phyloP scores from a whole-genome alignment of 2,888 invertebrate species.

The Tetragonula carbonaria region DNA sequence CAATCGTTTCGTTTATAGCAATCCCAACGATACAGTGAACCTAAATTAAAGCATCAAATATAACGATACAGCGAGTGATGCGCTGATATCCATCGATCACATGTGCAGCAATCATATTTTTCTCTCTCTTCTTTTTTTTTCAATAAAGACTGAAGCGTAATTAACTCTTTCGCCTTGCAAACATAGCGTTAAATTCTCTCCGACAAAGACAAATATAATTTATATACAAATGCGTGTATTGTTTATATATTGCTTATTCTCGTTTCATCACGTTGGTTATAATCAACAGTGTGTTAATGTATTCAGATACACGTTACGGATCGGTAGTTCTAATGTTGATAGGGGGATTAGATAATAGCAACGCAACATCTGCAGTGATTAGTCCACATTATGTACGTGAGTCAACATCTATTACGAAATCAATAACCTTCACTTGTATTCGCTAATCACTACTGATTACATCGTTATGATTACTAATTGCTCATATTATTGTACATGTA shows the following conservation, averaged over 20 bases:
- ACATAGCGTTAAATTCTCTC: background rate
- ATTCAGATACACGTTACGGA: no score
- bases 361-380: no score
- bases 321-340: no score
- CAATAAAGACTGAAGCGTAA: background rate
- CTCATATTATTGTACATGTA: background rate
- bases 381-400: no score
- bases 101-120: background rate
- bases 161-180: background rate
- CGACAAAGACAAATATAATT: background rate
- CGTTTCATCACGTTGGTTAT: no score
- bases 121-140: background rate
- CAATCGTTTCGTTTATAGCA: slow-evolving; percentile 13
- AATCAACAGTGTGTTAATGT: no score
- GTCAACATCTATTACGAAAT: no score
- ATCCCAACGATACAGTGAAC: background rate
- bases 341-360: no score
- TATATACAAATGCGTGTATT: no score
- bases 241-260: no score
- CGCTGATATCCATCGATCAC: background rate
- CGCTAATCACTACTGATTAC: background rate
- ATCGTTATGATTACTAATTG: background rate
- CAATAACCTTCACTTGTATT: background rate
- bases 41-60: slow-evolving; percentile 13
- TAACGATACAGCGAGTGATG: background rate